Percentiles rank a stretch among this genome's conserved stretches.
Evolutionary conservation across 2,113 vertebrate species (phyloP).

Genomic region (Anoplopoma fimbria): DNA sequence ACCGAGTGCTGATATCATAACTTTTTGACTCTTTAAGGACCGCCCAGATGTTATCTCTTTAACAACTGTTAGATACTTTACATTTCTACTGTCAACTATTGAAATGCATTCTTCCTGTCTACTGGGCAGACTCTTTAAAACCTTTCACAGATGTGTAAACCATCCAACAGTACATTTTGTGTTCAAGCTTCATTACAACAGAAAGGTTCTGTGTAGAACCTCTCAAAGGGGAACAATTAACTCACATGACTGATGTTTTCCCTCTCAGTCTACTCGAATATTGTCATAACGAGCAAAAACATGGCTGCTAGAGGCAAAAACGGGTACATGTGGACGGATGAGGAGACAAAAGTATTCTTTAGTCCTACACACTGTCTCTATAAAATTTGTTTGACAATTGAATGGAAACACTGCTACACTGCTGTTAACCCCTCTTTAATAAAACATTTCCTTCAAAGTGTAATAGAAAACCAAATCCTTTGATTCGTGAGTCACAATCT

Average conservation of each 20-base stretch:
- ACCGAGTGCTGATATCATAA: background rate
- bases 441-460: background rate
- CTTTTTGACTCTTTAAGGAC: background rate
- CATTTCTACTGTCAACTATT: too few species aligned
- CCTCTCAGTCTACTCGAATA: too few species aligned
- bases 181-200: background rate
- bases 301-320: too few species aligned
- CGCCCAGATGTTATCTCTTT: background rate
- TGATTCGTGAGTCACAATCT: conserved; percentile 29
- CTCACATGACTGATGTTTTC: too few species aligned
- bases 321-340: background rate
- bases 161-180: background rate
- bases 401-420: background rate
- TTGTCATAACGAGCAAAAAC: too few species aligned
- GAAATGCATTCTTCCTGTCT: too few species aligned
- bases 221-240: too few species aligned
- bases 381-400: background rate
- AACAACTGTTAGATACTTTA: background rate
- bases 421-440: background rate
- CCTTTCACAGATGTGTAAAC: background rate
- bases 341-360: background rate
- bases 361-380: background rate
- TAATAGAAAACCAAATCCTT: conserved; percentile 2
- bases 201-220: too few species aligned
- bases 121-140: background rate